Base-by-base conservation (phyloP, 2,888 invertebrate genomes). In the Ptychoptera contaminata region DNA sequence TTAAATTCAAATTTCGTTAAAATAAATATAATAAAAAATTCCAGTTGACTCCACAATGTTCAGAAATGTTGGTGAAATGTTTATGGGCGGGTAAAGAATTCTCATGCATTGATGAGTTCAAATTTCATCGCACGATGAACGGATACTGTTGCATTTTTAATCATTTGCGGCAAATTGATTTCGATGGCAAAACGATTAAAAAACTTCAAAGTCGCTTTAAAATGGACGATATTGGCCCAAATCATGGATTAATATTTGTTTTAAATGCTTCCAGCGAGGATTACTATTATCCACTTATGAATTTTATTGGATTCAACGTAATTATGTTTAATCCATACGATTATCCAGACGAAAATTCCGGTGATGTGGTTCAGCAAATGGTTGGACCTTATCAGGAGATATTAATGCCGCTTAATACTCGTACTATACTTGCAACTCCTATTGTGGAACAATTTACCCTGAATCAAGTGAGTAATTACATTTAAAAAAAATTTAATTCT, bases 111-210 rank as follows among this genome's bases (percentile, higher is more conserved):
- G 54, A 62, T 0, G 52, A 74, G 8, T 74, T 77, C 53, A 29
- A 47, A 0, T 56, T 63, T 1, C 62, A 70, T 1, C 62, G 68
- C 16, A 75, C 76, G 0, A 59, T 62, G 8, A 65, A 67, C n/a
- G 77, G 77, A 1, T 72, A 67, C 51, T 77, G 76, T 56, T 76
- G 76, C 50, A 60, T 63, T 1, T 74, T 74, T 51, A 74, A 74
- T 55, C 70, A 48, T 39, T 44, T 40, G 2, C 40, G 48, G 8
- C 32, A 32, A 32, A 2, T 32, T 32, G 32, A 32, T n/a, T 32
- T 32, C 8, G n/a, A 32, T 32, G 8, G 2, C 3, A 32, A 32
- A 5, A 7, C 23, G 23, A 23, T 5, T 23, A 23, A 23, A 23
- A 23, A 5, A 23, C 4, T 23, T 23, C 3, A 23, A 5, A 23